Evolutionary conservation across 2,888 invertebrate genomes (phyloP), one percentile per base, ranked within the genome.

Genomic region (Gortyna flavago): DNA sequence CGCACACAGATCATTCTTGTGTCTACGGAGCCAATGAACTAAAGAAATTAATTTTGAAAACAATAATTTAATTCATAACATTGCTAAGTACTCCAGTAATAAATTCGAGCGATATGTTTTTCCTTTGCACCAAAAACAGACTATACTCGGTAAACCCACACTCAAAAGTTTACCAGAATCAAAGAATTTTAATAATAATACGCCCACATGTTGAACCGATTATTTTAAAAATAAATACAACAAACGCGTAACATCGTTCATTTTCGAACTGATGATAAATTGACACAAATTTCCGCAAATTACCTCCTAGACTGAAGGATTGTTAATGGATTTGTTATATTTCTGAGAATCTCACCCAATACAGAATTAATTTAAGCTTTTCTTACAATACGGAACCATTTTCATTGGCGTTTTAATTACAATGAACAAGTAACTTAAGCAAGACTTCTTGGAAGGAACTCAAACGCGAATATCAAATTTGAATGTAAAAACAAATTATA

Each of bases 11-110:
- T 77, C 18, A 38, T 59, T 75, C 71, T 79, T 79, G 83, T 80
- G 80, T 81, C 88, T 88, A 85, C 81, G 71, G 85, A 84, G 79
- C 83, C 80, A 73, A 54, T 67, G 41, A 59, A 69, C 29, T 1
- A 72, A 68, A 21, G 0, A 69, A 59, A 44, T 65, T 0, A 71
- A 75, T 72, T 85, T 81, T 72, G 38, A 48, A 75, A 59, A 64
- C 16, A 25, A 29, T 7, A 6, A 25, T 51, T 38, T 57, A 1
- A 18, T 62, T 62, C 9, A 25, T 13, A 59, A 16, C 4, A 41
- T 51, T 13, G 2, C 21, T 8, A 13, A 59, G 2, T 41, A 51
- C 41, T 61, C 2, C 6, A 38, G 38, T 62, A 66, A 41, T 82
- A 67, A 35, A 64, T 25, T 13, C 0, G 25, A 54, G 16, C 0